These are phyloP conservation scores for Drosophila kambysellisi DNA, from an alignment of 2,888 invertebrate genomes.

Conservation along the genomic window DNA sequence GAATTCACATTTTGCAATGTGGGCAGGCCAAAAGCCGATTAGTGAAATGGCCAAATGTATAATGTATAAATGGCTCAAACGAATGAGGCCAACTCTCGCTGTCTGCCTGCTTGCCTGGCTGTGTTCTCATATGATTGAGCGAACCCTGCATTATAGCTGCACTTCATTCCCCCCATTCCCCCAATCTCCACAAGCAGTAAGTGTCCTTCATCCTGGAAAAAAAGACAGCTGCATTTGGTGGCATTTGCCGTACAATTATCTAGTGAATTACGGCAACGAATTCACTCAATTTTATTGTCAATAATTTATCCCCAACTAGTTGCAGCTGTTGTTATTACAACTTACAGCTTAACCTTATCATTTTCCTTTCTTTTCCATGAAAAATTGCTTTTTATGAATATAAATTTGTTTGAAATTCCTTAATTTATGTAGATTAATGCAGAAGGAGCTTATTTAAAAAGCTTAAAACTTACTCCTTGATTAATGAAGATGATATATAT, in stretches of 20 bases:
- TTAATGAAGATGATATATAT: no score
- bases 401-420: neutral
- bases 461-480: no score
- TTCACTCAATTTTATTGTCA: neutral
- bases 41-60: constrained; percentile 20
- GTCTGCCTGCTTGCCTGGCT: neutral
- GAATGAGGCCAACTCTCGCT: neutral
- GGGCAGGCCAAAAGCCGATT: constrained; percentile 13
- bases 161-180: neutral
- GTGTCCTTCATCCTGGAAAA: constrained; percentile 2
- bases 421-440: neutral
- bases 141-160: neutral
- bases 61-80: constrained; percentile 21
- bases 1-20: constrained; percentile 51
- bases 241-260: constrained; percentile 4
- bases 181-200: no score
- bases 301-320: neutral
- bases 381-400: neutral
- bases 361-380: neutral
- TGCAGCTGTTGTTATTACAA: neutral
- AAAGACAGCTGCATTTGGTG: neutral
- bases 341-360: neutral
- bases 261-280: neutral
- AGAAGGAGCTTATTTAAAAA: neutral
- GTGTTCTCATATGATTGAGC: neutral